Evolutionary conservation across 2,113 vertebrate genomes (phyloP).

Genomic region (Sterrhoptilus dennistouni): DNA sequence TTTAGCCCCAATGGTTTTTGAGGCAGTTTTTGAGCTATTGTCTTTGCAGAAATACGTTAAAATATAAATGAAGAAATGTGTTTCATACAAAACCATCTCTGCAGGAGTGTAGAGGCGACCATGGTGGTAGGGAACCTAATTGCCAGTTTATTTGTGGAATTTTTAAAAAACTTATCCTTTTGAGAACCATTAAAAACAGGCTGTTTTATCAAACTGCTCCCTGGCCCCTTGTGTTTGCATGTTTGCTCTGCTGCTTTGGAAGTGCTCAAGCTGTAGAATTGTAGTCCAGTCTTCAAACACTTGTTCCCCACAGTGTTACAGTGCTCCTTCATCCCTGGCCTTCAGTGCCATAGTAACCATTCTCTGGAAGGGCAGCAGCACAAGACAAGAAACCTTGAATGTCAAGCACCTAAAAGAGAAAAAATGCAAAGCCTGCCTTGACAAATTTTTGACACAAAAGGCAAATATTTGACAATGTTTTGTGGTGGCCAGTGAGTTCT

Average conservation of each 20-base stretch:
- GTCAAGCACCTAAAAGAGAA: neutral
- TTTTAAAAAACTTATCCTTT: neutral
- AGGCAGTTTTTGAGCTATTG: neutral
- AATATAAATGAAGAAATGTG: neutral
- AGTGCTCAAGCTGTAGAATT: neutral
- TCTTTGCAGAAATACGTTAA: constrained; percentile 24
- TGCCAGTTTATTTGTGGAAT: neutral
- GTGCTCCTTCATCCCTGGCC: neutral
- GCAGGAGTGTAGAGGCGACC: neutral
- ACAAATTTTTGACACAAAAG: neutral
- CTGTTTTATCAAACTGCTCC: neutral
- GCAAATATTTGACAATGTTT: neutral
- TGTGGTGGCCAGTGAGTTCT: neutral
- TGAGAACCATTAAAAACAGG: neutral
- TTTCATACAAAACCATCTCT: neutral
- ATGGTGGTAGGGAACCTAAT: neutral
- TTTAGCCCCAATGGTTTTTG: neutral
- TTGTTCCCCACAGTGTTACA: neutral
- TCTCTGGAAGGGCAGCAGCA: neutral
- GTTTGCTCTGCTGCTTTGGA: neutral
- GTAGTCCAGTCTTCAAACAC: neutral
- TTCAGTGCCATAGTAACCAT: neutral
- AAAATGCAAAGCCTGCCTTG: neutral
- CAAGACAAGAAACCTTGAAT: neutral
- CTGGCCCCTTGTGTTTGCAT: neutral